phyloP scores from a whole-genome alignment of 2,888 invertebrate species.

The Cosmia trapezina region DNA sequence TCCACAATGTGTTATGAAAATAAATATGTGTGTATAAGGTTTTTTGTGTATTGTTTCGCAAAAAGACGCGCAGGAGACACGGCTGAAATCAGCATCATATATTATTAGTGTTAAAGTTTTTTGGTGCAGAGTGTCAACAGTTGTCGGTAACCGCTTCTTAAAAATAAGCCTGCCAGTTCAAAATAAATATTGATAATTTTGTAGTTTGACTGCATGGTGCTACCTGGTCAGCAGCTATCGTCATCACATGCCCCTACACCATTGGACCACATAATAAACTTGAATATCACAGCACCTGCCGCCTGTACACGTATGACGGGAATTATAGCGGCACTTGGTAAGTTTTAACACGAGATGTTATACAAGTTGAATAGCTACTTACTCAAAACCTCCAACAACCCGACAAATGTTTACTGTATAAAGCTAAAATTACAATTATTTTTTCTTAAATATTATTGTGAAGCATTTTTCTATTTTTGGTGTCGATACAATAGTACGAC shows the following conservation, averaged over 20 bases:
- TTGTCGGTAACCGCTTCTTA: background rate
- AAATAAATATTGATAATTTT: constrained; percentile 27
- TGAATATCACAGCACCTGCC: constrained; percentile 85
- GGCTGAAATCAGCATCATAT: too few relatives aligned
- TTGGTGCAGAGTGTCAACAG: too few relatives aligned
- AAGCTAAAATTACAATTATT: too few relatives aligned
- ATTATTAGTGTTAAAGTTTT: background rate
- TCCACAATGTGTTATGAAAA: too few relatives aligned
- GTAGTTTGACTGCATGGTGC: constrained; percentile 84
- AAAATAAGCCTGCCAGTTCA: background rate
- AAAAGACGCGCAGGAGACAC: too few relatives aligned
- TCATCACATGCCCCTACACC: constrained; percentile 86
- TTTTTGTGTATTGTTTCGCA: too few relatives aligned
- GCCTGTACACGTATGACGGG: constrained; percentile 88
- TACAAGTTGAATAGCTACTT: background rate
- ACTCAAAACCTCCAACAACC: background rate
- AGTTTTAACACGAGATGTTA: background rate
- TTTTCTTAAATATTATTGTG: too few relatives aligned
- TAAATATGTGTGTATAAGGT: too few relatives aligned
- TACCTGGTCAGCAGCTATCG: constrained; percentile 87
- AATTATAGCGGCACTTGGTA: constrained; percentile 90
- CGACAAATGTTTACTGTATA: too few relatives aligned
- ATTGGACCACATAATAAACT: constrained; percentile 86
- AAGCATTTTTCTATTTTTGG: background rate
- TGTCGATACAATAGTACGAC: background rate